phyloP scores from a whole-genome alignment of 2,888 invertebrate species.

The Dinocampus coccinellae region DNA sequence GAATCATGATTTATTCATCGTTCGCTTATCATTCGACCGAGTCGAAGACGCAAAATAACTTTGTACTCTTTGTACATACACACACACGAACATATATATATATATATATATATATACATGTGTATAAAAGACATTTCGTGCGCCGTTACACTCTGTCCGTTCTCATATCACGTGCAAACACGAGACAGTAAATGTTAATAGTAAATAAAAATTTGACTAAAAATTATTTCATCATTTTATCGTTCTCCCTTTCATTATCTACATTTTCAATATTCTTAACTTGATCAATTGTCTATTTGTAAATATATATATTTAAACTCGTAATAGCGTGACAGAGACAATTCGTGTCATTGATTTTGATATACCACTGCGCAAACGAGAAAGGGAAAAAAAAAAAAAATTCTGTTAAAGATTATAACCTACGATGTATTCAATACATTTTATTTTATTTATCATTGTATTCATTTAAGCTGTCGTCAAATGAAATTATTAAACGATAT shows the following conservation, averaged over 20 bases:
- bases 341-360: constrained; percentile 22
- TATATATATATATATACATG: not conserved
- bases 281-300: not conserved
- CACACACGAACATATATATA: too few species aligned
- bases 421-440: not conserved
- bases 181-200: constrained; percentile 10
- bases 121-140: constrained; percentile 1
- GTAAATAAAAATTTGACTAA: constrained; percentile 1
- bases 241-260: too few species aligned
- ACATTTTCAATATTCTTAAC: not conserved
- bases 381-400: not conserved
- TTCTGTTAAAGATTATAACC: not conserved
- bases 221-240: too few species aligned
- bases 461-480: constrained; percentile 18
- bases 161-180: constrained; percentile 23
- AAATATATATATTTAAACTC: not conserved
- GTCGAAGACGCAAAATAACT: not conserved
- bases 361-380: not conserved
- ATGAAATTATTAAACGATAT: not conserved
- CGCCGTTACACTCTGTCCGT: constrained; percentile 10
- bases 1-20: constrained; percentile 28
- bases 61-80: too few species aligned
- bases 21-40: constrained; percentile 29
- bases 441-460: not conserved
- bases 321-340: not conserved